These are phyloP conservation scores for Drosophila trichaetosa DNA, from an alignment of 2,888 invertebrate species.

Conservation along the genomic window DNA sequence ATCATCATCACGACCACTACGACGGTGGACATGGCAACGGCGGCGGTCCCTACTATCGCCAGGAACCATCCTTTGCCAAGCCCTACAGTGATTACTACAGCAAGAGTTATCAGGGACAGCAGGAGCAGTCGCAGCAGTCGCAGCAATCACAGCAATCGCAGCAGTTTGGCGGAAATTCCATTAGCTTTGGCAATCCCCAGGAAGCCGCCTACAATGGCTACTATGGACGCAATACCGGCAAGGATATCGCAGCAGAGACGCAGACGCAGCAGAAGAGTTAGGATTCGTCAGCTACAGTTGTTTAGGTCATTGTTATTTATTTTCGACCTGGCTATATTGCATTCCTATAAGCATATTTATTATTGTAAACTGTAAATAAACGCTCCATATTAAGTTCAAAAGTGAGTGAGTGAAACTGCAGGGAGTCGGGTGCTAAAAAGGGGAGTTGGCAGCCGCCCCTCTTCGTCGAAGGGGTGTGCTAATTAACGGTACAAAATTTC, in stretches of 20 bases:
- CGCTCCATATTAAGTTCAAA: slow-evolving; percentile 49
- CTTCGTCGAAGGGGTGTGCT: slow-evolving; percentile 29
- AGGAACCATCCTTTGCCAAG: slow-evolving; percentile 82
- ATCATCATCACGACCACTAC: slow-evolving; percentile 85
- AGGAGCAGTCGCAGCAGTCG: slow-evolving; percentile 37
- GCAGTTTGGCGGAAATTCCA: slow-evolving; percentile 81
- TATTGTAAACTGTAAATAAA: slow-evolving; percentile 70
- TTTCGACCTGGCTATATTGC: slow-evolving; percentile 47
- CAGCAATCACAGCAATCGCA: slow-evolving; percentile 24
- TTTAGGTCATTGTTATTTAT: slow-evolving; percentile 62
- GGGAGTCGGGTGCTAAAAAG: neutral
- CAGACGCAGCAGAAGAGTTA: slow-evolving; percentile 59
- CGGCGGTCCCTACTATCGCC: slow-evolving; percentile 75
- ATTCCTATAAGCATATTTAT: slow-evolving; percentile 77
- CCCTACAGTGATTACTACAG: slow-evolving; percentile 85
- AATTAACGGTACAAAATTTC: slow-evolving; percentile 68
- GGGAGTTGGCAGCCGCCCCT: neutral
- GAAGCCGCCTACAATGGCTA: slow-evolving; percentile 91
- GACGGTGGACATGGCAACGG: slow-evolving; percentile 65
- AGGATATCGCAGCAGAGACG: slow-evolving; percentile 80
- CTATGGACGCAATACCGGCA: slow-evolving; percentile 87
- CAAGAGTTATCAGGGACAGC: slow-evolving; percentile 81
- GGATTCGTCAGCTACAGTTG: slow-evolving; percentile 4
- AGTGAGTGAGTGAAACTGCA: slow-evolving; percentile 8
- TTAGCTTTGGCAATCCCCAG: slow-evolving; percentile 88